A percentile compares a stretch with the other conserved stretches of the same genome.
Conservation (phyloP, 2,113 vertebrate species). For the Thryonomys swinderianus region DNA sequence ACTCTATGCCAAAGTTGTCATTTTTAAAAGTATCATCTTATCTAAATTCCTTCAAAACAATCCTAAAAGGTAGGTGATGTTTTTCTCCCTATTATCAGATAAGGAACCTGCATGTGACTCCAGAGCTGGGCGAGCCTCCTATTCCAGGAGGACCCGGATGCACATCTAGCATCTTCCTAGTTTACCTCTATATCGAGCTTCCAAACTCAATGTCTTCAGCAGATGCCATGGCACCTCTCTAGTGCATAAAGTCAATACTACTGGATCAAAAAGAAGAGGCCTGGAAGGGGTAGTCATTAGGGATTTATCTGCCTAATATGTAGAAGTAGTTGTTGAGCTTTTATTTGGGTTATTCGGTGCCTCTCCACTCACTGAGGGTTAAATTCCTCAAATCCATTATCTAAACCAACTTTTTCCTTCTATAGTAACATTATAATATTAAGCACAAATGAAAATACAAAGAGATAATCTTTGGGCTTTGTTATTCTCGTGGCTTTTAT, state of each 20-base stretch:
- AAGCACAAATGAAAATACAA: not conserved
- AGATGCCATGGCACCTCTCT: not conserved
- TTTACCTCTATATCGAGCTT: not conserved
- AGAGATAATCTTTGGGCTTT: not conserved
- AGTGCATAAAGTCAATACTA: not conserved
- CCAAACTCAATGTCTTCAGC: not conserved
- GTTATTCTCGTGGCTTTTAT: not conserved
- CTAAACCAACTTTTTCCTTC: not conserved
- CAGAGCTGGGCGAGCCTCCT: not conserved
- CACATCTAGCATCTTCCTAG: not conserved
- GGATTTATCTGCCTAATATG: not conserved
- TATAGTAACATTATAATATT: not conserved
- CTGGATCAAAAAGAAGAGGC: not conserved
- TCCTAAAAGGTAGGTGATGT: not conserved
- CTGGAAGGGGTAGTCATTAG: not conserved
- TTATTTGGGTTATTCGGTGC: not conserved
- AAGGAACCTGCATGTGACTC: not conserved
- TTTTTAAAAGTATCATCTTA: not conserved
- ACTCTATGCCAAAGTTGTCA: not conserved
- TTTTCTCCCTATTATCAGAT: constrained; percentile 20
- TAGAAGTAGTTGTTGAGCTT: not conserved
- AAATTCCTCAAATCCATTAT: not conserved
- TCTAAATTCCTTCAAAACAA: not conserved
- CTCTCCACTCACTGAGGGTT: not conserved
- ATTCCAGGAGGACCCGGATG: not conserved